Percentiles rank a stretch among this genome's conserved stretches.
Conservation (phyloP, 1,140 invertebrate species). For the Hyles vespertilio region DNA sequence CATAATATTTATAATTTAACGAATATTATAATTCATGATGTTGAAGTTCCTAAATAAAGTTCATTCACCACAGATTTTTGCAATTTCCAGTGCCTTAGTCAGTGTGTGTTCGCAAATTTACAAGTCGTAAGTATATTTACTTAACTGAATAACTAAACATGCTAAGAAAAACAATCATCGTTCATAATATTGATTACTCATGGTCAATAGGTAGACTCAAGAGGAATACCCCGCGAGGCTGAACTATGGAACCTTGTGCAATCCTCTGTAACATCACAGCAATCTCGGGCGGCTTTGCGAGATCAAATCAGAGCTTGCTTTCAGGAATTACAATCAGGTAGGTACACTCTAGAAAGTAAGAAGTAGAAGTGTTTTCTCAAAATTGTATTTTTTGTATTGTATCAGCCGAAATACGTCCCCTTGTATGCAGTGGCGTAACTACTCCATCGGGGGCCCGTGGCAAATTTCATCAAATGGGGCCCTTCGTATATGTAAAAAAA, state of each 20-base stretch:
- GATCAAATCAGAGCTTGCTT: constrained; percentile 58
- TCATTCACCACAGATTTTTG: constrained; percentile 5
- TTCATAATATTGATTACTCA: neutral
- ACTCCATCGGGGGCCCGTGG: too few species aligned
- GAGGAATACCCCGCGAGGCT: constrained; percentile 56
- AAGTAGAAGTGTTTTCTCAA: too few species aligned
- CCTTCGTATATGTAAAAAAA: too few species aligned
- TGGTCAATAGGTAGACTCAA: constrained; percentile 46
- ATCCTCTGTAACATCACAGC: constrained; percentile 49
- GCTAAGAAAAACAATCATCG: neutral
- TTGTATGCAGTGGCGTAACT: too few species aligned
- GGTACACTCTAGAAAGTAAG: too few species aligned
- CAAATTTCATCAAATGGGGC: too few species aligned
- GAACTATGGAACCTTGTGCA: constrained; percentile 63
- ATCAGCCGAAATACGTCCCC: too few species aligned
- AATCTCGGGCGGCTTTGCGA: constrained; percentile 40
- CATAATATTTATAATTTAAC: too few species aligned
- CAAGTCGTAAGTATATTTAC: constrained; percentile 56
- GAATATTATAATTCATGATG: too few species aligned
- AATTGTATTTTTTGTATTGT: too few species aligned
- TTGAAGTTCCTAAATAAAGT: neutral
- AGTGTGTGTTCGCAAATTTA: constrained; percentile 66
- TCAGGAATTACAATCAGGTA: constrained; percentile 60
- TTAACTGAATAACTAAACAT: neutral
- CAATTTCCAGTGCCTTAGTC: constrained; percentile 60